Evolutionary conservation across 2,797 vertebrate genomes (phyloP), one percentile per base, ranked within the genome.

Genomic region (Takifugu ocellatus): DNA sequence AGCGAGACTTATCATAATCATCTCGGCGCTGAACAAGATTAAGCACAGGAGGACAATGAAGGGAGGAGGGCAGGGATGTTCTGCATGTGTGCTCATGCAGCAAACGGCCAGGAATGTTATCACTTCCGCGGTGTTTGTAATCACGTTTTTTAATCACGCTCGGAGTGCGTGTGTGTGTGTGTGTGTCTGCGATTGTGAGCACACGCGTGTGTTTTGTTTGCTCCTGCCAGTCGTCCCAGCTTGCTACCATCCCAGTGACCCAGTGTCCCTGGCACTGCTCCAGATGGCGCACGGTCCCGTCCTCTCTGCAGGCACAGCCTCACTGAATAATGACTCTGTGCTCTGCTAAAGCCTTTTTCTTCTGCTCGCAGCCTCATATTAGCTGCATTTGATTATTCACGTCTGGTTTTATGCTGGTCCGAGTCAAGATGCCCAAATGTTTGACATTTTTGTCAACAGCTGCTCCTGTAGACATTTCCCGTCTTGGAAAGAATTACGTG

Each of bases 1-100:
- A 73, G 75, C 66, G 51, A 68, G 79, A 76, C 77, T 84, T 70
- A 83, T 80, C 77, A 84, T 76, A 77, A 81, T 79, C 72, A 82
- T 78, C 49, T 46, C 42, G 63, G 68, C 64, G 72, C 70, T 49
- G 74, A 83, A 75, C 64, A 72, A 69, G 68, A 83, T 86, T 66
- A 81, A 75, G 67, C 60, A 48, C 56, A 48, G 62, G 70, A 76
- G 70, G 21, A 72, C 78, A 79, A 70, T 42, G 59, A 68, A 61
- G 66, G 64, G 66, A 74, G 68, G 74, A 72, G 71, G 71, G 71
- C 61, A 63, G 56, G 75, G 59, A 78, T 66, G 69, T 76, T 81
- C 69, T 74, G 67, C 59, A 51, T 67, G 77, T 73, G 68, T 66
- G 77, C 68, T 69, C 67, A 53, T 39, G 36, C 14, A 68, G 63